Conservation (phyloP, 1,140 invertebrate species). For the Cherax quadricarinatus region DNA sequence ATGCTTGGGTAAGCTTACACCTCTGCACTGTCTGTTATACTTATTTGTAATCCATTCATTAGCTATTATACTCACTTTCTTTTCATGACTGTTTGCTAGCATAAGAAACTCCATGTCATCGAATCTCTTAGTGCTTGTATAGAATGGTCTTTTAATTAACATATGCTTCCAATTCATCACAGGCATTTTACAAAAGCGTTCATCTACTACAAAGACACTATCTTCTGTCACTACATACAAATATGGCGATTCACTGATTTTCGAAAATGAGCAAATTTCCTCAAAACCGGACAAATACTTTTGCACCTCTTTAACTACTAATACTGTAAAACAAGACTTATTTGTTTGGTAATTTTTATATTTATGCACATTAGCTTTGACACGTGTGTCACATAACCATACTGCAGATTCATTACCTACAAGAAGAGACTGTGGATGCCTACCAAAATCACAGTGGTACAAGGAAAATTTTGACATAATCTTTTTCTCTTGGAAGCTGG, state of each 20-base stretch:
- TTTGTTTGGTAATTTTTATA: no score
- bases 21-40: neutral
- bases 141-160: neutral
- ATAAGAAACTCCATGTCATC: neutral
- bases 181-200: slow-evolving; percentile 8
- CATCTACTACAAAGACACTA: slow-evolving; percentile 13
- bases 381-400: slow-evolving; percentile 21
- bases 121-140: neutral
- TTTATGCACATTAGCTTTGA: neutral
- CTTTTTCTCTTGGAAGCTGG: neutral
- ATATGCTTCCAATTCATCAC: slow-evolving; percentile 16
- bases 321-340: neutral
- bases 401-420: slow-evolving; percentile 6
- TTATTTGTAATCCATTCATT: slow-evolving; percentile 11
- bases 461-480: no score
- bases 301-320: neutral
- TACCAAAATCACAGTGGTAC: slow-evolving; percentile 26
- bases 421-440: neutral
- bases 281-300: neutral
- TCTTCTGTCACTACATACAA: slow-evolving; percentile 21
- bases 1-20: slow-evolving; percentile 21
- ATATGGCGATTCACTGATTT: neutral
- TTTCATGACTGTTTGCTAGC: neutral
- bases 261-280: neutral
- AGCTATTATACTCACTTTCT: slow-evolving; percentile 14